Conservation (phyloP, 1,140 invertebrate genomes). For the Trichomalopsis sarcophagae region DNA sequence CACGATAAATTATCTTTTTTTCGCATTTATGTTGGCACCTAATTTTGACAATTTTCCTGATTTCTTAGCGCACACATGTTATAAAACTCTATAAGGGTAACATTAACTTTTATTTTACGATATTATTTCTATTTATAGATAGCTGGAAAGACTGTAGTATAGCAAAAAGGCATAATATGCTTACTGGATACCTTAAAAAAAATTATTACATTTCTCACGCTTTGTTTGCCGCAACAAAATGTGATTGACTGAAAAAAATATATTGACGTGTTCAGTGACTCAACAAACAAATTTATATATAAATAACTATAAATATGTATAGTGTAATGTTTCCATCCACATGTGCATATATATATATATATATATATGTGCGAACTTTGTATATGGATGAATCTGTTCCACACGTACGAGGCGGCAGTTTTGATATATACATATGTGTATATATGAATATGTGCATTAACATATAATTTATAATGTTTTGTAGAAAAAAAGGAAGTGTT, state of each 20-base stretch:
- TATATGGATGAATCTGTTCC: neutral
- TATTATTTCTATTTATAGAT: slow-evolving; percentile 48
- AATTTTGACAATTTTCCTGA: neutral
- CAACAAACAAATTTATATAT: slow-evolving; percentile 52
- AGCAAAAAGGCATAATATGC: slow-evolving; percentile 28
- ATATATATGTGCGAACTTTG: neutral
- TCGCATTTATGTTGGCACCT: slow-evolving; percentile 21
- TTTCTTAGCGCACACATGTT: neutral
- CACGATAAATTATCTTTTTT: neutral
- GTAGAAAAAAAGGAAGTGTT: slow-evolving; percentile 44
- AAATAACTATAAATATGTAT: slow-evolving; percentile 43
- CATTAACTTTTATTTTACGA: slow-evolving; percentile 41
- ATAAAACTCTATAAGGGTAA: neutral
- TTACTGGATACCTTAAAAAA: slow-evolving; percentile 33
- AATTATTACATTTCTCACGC: slow-evolving; percentile 25
- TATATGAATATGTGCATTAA: slow-evolving; percentile 44
- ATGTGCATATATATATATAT: slow-evolving; percentile 30
- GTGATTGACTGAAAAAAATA: slow-evolving; percentile 45
- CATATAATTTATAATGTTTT: slow-evolving; percentile 49
- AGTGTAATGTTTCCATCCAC: slow-evolving; percentile 30
- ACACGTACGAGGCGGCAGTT: neutral
- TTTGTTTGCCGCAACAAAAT: slow-evolving; percentile 43
- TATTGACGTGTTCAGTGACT: slow-evolving; percentile 47
- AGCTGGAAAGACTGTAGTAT: slow-evolving; percentile 42
- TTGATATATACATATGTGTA: slow-evolving; percentile 29